Percentiles rank a stretch among this genome's conserved stretches.
Conservation (phyloP, 2,888 invertebrate genomes). For the Stenchaetothrips biformis region DNA sequence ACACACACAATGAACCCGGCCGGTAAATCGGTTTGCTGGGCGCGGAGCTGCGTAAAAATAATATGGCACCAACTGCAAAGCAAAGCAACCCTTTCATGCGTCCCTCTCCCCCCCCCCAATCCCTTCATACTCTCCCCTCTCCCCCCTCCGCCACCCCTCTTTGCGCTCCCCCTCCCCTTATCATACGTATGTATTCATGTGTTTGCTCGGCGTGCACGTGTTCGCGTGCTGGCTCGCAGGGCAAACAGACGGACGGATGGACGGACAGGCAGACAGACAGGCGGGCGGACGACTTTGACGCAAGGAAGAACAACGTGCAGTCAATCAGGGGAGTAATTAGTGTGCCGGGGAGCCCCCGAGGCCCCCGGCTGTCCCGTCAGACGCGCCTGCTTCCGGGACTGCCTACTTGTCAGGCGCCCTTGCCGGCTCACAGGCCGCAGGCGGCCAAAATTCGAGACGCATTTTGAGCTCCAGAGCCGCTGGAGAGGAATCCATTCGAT, state of each 20-base stretch:
- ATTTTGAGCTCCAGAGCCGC: too few relatives aligned
- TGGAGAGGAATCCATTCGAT: too few relatives aligned
- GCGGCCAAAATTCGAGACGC: too few relatives aligned
- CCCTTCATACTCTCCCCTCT: background rate
- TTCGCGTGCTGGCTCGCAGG: background rate
- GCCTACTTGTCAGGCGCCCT: too few relatives aligned
- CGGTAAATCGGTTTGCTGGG: slow-evolving; percentile 19
- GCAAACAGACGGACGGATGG: background rate
- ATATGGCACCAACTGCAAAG: slow-evolving; percentile 9
- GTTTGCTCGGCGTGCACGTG: slow-evolving; percentile 3
- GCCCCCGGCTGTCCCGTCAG: background rate
- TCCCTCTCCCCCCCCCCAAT: background rate
- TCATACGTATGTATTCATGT: slow-evolving; percentile 20
- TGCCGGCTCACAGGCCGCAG: too few relatives aligned
- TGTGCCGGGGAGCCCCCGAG: background rate
- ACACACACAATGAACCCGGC: background rate
- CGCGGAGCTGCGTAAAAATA: slow-evolving; percentile 20
- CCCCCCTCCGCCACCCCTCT: background rate
- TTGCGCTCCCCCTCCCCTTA: background rate
- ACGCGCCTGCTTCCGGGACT: too few relatives aligned
- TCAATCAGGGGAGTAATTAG: background rate
- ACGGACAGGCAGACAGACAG: background rate
- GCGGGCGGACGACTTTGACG: background rate
- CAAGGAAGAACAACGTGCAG: too few relatives aligned
- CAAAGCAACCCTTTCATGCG: background rate